Evolutionary conservation across 2,113 vertebrate species (phyloP), one percentile per base, ranked within the genome.

Genomic region (Ramphastos sulfuratus): DNA sequence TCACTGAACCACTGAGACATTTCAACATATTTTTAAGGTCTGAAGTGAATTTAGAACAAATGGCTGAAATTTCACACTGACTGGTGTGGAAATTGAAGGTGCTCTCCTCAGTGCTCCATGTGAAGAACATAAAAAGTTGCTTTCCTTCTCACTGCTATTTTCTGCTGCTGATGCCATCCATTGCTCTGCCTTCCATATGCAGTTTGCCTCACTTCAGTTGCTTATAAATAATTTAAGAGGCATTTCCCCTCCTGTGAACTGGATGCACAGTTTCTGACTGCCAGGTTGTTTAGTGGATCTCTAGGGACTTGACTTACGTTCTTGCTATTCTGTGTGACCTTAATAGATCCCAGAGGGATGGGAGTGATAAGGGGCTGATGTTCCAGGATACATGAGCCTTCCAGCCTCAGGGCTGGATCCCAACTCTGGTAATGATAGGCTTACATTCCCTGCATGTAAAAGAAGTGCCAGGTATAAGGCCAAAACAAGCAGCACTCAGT

Each of bases 401-500:
- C 33, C 52, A 87, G 76, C 64, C 75, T 77, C 15, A 2, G 56
- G 56, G 72, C 76, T 77, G 28, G 67, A 81, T 54, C 48, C 14
- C 1, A 0, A 74, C 25, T 44, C 81, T 71, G 52, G 15, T 81
- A 82, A 92, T 19, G 50, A 84, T 7, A 88, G 65, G 54, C 28
- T 87, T 64, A 52, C 12, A 35, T 54, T 85, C 79, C 37, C 61
- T 72, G 35, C 44, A 77, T 6, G 24, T 35, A 61, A 61, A 92
- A 91, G 61, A 83, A 85, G 50, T 55, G 66, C 19, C 19, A 86
- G 55, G 80, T 78, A 82, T 16, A 86, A 0, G 4, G 80, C 55
- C 86, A 89, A 96, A 95, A 89, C 63, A 92, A 94, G 77, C 77
- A 86, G 35, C 19, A 10, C 59, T 75, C 50, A 42, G 52, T 7